Evolutionary conservation across 2,797 vertebrate genomes (phyloP), one percentile per base, ranked within the genome.

Genomic region (Anableps anableps): DNA sequence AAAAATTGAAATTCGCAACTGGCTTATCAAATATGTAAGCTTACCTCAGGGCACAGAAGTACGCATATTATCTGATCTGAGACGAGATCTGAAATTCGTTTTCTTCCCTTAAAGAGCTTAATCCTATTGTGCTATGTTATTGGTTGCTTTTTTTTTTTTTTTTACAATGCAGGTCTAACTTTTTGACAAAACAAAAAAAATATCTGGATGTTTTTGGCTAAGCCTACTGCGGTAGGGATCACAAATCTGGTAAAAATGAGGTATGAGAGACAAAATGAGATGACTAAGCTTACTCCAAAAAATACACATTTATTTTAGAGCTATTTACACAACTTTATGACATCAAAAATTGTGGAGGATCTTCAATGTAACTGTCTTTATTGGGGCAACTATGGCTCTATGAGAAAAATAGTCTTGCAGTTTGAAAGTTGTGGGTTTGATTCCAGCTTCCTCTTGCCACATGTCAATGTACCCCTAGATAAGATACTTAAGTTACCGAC

Each of bases 1-100:
- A 90, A 93, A 92, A 92, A 92, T 92, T 90, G 48, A 94, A 86
- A 85, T 83, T 83, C 82, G 85, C 88, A 91, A 92, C 89, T 83
- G 80, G 81, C 78, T 80, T 72, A 91, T 95, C 71, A 91, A 93
- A 92, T 91, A 93, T 94, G 91, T 80, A 94, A 88, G 64, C 66
- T 84, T 77, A 85, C 89, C 86, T 80, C 64, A 50, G 88, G 91
- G 87, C 84, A 78, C 80, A 82, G 71, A 88, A 82, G 81, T 87
- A 82, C 82, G 88, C 86, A 85, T 75, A 85, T 85, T 80, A 85
- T 81, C 29, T 77, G 85, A 81, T 88, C 88, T 62, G 70, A 74
- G 36, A 31, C 72, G 70, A 75, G 80, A 88, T 88, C 80, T 82
- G 62, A 80, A 47, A 34, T 87, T 87, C 73, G 77, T 88, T 87